Percentiles rank a stretch among this genome's conserved stretches.
phyloP scores from a whole-genome alignment of 2,888 invertebrate species.

The Lissocephala sabroskyi region DNA sequence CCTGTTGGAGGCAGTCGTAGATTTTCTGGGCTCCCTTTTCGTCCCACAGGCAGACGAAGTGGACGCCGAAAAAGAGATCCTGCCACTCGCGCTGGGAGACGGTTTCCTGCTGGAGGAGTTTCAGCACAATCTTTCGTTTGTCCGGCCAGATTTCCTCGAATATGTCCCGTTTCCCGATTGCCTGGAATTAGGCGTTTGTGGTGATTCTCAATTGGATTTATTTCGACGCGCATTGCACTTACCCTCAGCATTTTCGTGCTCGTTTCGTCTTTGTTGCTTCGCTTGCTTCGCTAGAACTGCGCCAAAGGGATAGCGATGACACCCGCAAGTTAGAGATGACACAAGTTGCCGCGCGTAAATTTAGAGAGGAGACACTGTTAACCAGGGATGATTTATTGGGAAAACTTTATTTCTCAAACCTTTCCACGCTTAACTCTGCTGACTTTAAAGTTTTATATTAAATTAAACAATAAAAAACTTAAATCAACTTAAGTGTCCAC shows the following conservation, averaged over 20 bases:
- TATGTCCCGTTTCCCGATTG: constrained; percentile 58
- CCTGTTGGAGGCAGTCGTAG: constrained; percentile 89
- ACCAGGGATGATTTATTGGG: too few species aligned
- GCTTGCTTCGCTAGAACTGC: constrained; percentile 9
- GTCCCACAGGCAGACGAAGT: constrained; percentile 97
- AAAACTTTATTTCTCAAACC: too few species aligned
- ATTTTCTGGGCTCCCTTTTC: constrained; percentile 94
- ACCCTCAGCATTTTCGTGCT: constrained; percentile 36
- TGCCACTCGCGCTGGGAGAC: constrained; percentile 98
- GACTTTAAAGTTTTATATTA: too few species aligned
- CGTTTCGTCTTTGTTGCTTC: constrained; percentile 11
- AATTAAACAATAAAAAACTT: too few species aligned
- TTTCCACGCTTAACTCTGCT: too few species aligned
- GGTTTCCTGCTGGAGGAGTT: constrained; percentile 93
- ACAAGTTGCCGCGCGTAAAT: too few species aligned
- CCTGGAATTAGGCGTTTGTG: constrained; percentile 22
- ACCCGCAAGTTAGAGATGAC: too few species aligned
- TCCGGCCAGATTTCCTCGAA: constrained; percentile 98
- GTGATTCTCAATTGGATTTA: neutral
- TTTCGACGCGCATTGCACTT: constrained; percentile 25
- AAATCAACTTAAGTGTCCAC: too few species aligned
- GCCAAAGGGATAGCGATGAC: too few species aligned
- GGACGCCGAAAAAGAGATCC: constrained; percentile 95
- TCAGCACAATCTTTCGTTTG: constrained; percentile 94
- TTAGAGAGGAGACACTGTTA: too few species aligned